Evolutionary conservation across 1,140 invertebrate species (phyloP).

Genomic region (Cydia strobilella): DNA sequence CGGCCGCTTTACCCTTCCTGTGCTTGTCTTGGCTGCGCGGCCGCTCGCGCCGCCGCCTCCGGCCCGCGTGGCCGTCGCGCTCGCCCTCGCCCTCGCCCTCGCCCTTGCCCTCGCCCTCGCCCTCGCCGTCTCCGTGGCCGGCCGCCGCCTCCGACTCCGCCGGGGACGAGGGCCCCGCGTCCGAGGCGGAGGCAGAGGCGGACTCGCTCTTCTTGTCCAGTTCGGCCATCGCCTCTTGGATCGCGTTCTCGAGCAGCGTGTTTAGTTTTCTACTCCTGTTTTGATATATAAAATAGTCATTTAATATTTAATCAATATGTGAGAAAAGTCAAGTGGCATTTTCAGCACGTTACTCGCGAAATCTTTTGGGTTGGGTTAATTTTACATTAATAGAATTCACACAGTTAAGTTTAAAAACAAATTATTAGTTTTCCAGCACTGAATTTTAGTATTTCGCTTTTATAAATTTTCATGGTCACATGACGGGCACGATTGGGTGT

Average conservation of each 20-base stretch:
- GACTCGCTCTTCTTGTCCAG: constrained; percentile 82
- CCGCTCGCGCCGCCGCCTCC: constrained; percentile 43
- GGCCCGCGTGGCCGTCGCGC: constrained; percentile 33
- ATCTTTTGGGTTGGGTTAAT: constrained; percentile 72
- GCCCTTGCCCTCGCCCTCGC: no score
- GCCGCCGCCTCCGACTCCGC: constrained; percentile 24
- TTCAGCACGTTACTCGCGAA: constrained; percentile 14
- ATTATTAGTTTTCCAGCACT: neutral
- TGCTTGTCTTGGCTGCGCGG: constrained; percentile 50
- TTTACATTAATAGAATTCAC: constrained; percentile 37
- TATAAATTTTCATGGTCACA: neutral
- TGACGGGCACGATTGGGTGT: no score
- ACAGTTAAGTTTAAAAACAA: neutral
- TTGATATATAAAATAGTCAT: constrained; percentile 37
- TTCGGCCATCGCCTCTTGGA: constrained; percentile 94
- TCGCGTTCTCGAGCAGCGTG: constrained; percentile 91
- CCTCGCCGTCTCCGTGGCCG: constrained; percentile 39
- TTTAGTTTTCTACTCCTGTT: constrained; percentile 94
- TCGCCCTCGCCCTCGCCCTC: no score
- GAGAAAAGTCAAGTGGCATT: neutral
- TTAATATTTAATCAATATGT: neutral
- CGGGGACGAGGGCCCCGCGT: neutral
- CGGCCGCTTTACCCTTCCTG: constrained; percentile 52
- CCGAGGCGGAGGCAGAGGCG: neutral
- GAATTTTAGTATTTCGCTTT: neutral